Percentiles rank a stretch among this genome's conserved stretches.
Conservation (phyloP, 2,113 vertebrate genomes). For the Butorides virescens region DNA sequence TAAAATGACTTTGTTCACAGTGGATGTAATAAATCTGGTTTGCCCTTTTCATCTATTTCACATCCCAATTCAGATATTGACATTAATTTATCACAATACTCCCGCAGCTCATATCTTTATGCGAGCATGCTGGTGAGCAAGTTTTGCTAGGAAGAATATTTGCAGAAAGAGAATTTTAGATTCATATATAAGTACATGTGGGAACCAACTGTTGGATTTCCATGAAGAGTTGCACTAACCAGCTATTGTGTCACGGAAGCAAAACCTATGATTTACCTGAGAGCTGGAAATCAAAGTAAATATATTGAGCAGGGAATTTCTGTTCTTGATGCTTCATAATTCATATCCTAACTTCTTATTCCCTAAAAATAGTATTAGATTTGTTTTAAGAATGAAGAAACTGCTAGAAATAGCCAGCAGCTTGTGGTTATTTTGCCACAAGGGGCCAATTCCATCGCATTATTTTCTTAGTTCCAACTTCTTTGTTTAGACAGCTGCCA, state of each 20-base stretch:
- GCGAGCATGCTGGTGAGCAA: neutral
- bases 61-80: neutral
- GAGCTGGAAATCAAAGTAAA: neutral
- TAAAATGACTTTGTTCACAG: neutral
- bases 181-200: neutral
- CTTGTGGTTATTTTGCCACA: neutral
- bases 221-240: neutral
- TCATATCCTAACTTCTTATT: neutral
- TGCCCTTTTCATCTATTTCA: neutral
- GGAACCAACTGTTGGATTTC: neutral
- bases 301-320: neutral
- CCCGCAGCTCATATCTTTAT: neutral
- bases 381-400: neutral
- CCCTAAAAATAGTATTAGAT: neutral
- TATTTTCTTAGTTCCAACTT: neutral
- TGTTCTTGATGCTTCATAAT: neutral
- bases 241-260: neutral
- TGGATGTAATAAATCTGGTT: neutral
- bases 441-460: neutral
- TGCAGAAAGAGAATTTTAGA: neutral
- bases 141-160: neutral
- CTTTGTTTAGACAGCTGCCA: constrained; percentile 2
- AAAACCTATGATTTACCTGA: neutral
- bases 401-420: neutral
- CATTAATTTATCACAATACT: neutral